Evolutionary conservation across 2,113 vertebrate species (phyloP).

Genomic region (Oryctolagus cuniculus): DNA sequence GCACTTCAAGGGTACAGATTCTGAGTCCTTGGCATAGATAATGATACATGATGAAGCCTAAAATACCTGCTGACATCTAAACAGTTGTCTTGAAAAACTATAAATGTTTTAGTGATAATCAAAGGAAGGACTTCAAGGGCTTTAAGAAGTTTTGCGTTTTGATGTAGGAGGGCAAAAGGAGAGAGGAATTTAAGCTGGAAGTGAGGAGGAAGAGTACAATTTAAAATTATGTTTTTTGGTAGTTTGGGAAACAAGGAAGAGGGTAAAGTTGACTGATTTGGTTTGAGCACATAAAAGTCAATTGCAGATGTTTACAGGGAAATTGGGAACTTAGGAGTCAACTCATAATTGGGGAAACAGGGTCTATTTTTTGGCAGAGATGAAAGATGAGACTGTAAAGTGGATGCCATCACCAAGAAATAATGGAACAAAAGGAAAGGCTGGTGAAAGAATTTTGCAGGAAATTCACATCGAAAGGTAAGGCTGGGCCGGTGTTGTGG

Average conservation of each 20-base stretch:
- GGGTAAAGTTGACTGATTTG: not conserved
- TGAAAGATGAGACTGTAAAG: not conserved
- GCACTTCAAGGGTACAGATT: not conserved
- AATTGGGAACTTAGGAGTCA: not conserved
- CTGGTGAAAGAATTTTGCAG: not conserved
- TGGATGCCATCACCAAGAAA: not conserved
- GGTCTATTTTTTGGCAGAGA: not conserved
- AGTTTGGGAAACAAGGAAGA: not conserved
- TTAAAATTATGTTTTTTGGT: not conserved
- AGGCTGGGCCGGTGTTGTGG: not conserved
- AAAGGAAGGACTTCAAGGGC: not conserved
- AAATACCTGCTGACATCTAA: not conserved
- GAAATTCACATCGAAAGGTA: not conserved
- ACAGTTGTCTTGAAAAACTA: conserved; percentile 22
- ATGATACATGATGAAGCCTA: not conserved
- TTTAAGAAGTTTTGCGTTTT: not conserved
- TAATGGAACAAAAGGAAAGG: not conserved
- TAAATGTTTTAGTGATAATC: not conserved
- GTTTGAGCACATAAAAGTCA: not conserved
- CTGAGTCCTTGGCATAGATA: not conserved
- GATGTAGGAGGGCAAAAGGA: not conserved
- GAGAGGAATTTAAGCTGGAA: not conserved
- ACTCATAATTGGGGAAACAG: not conserved
- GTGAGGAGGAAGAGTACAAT: not conserved
- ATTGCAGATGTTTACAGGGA: conserved; percentile 18